Base-by-base conservation (phyloP, 2,797 vertebrate genomes). In the Mareca strepera region DNA sequence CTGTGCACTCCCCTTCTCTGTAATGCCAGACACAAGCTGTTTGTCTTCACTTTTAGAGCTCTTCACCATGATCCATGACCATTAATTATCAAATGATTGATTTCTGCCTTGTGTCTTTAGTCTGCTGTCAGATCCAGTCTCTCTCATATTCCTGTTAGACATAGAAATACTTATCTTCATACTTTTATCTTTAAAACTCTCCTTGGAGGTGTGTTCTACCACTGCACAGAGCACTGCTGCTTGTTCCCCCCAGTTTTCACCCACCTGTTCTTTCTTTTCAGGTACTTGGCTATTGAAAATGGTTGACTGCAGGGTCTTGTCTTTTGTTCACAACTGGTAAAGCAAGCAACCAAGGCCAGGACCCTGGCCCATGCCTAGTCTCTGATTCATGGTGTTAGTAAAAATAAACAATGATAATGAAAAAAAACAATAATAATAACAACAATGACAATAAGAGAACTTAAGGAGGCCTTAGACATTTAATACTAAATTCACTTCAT, bases 241-340 rank as follows among this genome's bases (percentile, higher is more conserved):
- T 58, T 62, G 31, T 44, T 82, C 7, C 33, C 72, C 28, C 18
- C 35, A 80, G 18, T n/a, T 37, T 23, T 7, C 31, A 76, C 72
- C 55, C 7, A 3, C 23, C 3, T 1, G 0, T 48, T 67, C 58
- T 53, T 20, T 35, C 13, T 69, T 14, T 68, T 80, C 31, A 33
- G 13, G 9, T 28, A n/a, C 16, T 9, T 66, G 39, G 7, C 7
- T 68, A 3, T n/a, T 80, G 58, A 53, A 78, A 88, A 75, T 5
- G 1, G 22, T 75, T 68, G 50, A 41, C 28, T 76, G 3, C 26
- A 73, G 39, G 13, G 3, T 35, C 21, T 78, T 9, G 1, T 77
- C 26, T 68, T 60, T 62, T 68, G 4, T 28, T 58, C 28, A 75
- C 8, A 74, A 7, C 31, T 62, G 6, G 7, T 52, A 56, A 5